Evolutionary conservation across 2,888 invertebrate genomes (phyloP), one percentile per base, ranked within the genome.

Genomic region (Strigamia transsilvanica): DNA sequence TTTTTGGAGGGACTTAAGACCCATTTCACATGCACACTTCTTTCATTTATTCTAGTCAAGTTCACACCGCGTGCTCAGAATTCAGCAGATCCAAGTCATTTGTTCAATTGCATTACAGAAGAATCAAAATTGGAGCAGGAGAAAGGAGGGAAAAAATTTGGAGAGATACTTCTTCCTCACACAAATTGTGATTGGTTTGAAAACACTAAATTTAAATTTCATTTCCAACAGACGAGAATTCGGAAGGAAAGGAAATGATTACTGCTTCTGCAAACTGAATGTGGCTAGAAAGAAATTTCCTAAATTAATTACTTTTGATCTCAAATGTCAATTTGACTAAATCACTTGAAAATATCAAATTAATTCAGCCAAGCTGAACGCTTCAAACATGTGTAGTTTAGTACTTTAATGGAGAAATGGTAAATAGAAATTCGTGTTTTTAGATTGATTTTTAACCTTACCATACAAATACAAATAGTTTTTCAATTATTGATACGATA

Each of bases 131-230:
- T 61, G 61, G 61, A 18, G 51, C 13, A 18, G 23, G 21, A 23
- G 61, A 21, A 18, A 18, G 18, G 61, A 18, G 9, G 23, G 23
- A 61, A 61, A 61, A 61, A 61, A 61, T 9, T 61, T 61, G 61
- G 61, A 23, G 61, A 61, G 23, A 61, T 18, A 18, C 61, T 61
- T n/a, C 61, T 61, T 5, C 61, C 61, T 10, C 18, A 23, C 61
- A 61, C 61, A 61, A 61, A 61, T 61, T 61, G 61, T 61, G 61
- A 61, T 61, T 61, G 61, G 61, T 61, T 61, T 61, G 21, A 61
- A 61, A 61, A 61, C 61, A 23, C 61, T 61, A 61, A 18, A 61
- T 61, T 61, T 61, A 61, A 61, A 61, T 61, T 61, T 61, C 61
- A 61, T 61, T 61, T 61, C n/a, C 23, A 21, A 10, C 18, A 61